These are phyloP conservation scores for Anser cygnoides DNA, from an alignment of 2,113 vertebrate species.

Conservation along the genomic window DNA sequence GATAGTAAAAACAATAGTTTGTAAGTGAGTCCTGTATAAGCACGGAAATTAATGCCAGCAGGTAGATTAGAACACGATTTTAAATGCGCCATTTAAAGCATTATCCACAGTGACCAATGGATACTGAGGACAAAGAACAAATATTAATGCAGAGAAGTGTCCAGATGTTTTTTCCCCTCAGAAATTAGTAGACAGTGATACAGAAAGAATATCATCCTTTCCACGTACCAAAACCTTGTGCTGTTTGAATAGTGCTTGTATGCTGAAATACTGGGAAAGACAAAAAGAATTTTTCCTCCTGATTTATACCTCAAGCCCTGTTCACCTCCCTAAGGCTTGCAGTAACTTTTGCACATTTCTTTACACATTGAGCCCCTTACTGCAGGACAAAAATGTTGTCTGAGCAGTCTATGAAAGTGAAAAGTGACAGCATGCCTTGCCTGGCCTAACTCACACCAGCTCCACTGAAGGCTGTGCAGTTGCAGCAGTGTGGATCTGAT, in stretches of 20 bases:
- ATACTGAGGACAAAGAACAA: neutral
- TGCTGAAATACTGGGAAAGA: neutral
- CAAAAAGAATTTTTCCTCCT: neutral
- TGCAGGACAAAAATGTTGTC: neutral
- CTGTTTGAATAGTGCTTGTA: neutral
- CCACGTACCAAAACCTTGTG: neutral
- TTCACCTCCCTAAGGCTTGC: neutral
- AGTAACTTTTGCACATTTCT: neutral
- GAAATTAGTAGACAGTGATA: neutral
- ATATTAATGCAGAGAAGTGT: neutral
- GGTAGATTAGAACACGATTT: neutral
- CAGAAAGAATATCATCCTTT: neutral
- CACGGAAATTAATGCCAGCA: neutral
- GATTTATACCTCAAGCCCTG: rapidly evolving
- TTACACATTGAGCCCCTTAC: neutral
- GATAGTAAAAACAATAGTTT: neutral
- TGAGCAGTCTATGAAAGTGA: neutral
- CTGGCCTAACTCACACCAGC: neutral
- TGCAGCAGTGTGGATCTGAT: neutral
- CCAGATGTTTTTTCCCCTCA: neutral
- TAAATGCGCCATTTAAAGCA: neutral
- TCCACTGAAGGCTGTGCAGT: neutral
- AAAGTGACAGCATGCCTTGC: neutral
- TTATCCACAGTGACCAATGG: neutral
- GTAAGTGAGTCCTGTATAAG: neutral